A percentile compares a stretch with the other conserved stretches of the same genome.
Evolutionary conservation across 2,888 invertebrate species (phyloP).

Genomic region (Nemotelus nigrinus): DNA sequence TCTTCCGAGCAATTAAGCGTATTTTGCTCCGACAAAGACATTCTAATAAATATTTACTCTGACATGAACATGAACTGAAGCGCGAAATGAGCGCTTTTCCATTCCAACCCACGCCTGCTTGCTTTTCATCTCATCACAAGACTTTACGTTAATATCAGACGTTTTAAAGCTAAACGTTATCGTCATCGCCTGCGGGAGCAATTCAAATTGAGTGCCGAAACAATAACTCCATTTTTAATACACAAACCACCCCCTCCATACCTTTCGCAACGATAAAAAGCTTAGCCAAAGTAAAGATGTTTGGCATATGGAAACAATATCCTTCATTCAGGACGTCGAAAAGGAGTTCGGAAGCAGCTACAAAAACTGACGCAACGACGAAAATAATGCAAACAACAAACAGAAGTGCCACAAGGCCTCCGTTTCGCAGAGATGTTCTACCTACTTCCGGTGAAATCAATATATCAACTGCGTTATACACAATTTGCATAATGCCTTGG

Average conservation of each 20-base stretch:
- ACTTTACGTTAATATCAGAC: too few relatives aligned
- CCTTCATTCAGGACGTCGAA: neutral
- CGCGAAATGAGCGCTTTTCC: too few relatives aligned
- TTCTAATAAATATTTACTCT: too few relatives aligned
- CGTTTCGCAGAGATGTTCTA: constrained; percentile 6
- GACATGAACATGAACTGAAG: too few relatives aligned
- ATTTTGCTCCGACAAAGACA: too few relatives aligned
- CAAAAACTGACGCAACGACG: neutral
- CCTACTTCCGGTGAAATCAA: constrained; percentile 40
- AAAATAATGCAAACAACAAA: constrained; percentile 22
- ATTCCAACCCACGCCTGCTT: too few relatives aligned
- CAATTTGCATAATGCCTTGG: constrained; percentile 38
- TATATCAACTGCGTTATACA: constrained; percentile 31
- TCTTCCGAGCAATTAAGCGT: too few relatives aligned
- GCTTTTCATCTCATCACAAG: too few relatives aligned
- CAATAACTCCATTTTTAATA: constrained; percentile 14
- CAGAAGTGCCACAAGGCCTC: constrained; percentile 3
- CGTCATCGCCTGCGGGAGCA: too few relatives aligned
- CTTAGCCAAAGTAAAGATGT: constrained; percentile 25
- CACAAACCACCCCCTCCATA: neutral
- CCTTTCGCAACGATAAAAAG: constrained; percentile 21
- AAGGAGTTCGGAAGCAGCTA: neutral
- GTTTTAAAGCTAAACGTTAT: too few relatives aligned
- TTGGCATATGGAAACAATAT: constrained; percentile 16
- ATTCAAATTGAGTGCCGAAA: constrained; percentile 13